Base-by-base conservation (phyloP, 2,113 vertebrate species). In the Ictidomys tridecemlineatus region DNA sequence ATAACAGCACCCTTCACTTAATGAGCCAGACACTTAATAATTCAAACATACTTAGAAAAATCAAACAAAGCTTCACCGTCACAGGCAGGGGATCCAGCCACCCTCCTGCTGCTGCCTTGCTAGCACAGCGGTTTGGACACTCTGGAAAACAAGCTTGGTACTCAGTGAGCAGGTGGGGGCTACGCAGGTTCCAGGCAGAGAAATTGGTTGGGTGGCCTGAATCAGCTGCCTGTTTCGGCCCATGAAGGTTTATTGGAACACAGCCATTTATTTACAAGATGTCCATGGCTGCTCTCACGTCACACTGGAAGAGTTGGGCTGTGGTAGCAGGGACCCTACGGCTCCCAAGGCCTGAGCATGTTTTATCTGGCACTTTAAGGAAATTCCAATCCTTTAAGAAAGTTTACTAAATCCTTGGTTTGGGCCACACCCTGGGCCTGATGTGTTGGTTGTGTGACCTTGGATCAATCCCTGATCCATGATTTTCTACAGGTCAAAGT, bases 21-120 rank as follows among this genome's bases (percentile, higher is more conserved):
- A 97, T 97, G 97, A 98, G 90, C 85, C 90, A 97, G 87, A 88
- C 93, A 94, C 96, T 98, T 98, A 97, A 98, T 98, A 97, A 98
- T 97, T 97, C 98, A 97, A 95, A 98, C 89, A 94, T 93, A 77
- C 95, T 97, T 97, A 96, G 84, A 70, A 92, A 97, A 95, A 88
- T 83, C 95, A 97, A 96, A 92, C 86, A 92, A 96, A 95, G 72
- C 90, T 45, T 63, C 42, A 76, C 72, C 70, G 8, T 90, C 91
- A 48, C 17, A 18, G 16, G n/a, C 69, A 51, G 79, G 63, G 1
- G 91, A 61, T 56, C 91, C 80, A 1, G 5, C 32, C 37, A 45
- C 63, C 20, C 3, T 0, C 8, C 34, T 1, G 1, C 28, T 16
- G 20, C 42, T 42, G 69, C 77, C 92, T 56, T 90, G 84, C 61